Conservation (phyloP, 2,113 vertebrate species). For the Romanogobio albipinnatus region DNA sequence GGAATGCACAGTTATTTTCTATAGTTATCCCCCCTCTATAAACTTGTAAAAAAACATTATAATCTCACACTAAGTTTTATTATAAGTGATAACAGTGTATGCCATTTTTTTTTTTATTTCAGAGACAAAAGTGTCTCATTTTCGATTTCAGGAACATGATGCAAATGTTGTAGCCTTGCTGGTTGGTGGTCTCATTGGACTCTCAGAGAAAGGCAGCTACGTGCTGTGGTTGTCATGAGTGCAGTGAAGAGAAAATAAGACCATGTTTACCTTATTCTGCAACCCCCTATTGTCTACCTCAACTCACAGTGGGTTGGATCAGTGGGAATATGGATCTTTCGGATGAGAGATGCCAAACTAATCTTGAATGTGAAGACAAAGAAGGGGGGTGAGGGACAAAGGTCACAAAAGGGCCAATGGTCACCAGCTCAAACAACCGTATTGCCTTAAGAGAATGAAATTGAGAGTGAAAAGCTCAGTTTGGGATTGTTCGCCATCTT, state of each 20-base stretch:
- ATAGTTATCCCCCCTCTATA: neutral
- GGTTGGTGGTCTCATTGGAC: constrained; percentile 32
- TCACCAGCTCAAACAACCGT: neutral
- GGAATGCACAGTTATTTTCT: constrained; percentile 13
- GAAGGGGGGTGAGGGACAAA: neutral
- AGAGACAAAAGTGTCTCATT: neutral
- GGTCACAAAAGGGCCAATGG: neutral
- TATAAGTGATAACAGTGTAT: neutral
- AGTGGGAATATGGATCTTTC: constrained; percentile 24
- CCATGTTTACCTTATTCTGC: constrained; percentile 8
- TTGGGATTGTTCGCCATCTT: neutral
- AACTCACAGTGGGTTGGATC: constrained; percentile 44
- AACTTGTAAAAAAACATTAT: neutral
- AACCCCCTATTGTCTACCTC: constrained; percentile 20
- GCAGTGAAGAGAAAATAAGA: constrained; percentile 50
- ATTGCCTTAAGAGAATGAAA: constrained; percentile 5
- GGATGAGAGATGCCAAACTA: constrained; percentile 33
- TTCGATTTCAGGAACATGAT: neutral
- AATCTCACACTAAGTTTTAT: neutral
- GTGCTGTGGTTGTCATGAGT: constrained; percentile 51
- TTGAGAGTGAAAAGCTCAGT: neutral
- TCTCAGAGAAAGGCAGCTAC: constrained; percentile 11
- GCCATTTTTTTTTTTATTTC: neutral
- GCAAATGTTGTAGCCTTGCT: constrained; percentile 1
- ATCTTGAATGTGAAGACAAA: constrained; percentile 38